Percentiles rank a stretch among this genome's conserved stretches.
phyloP scores from a whole-genome alignment of 2,888 invertebrate species.

The Thereva nobilitata region DNA sequence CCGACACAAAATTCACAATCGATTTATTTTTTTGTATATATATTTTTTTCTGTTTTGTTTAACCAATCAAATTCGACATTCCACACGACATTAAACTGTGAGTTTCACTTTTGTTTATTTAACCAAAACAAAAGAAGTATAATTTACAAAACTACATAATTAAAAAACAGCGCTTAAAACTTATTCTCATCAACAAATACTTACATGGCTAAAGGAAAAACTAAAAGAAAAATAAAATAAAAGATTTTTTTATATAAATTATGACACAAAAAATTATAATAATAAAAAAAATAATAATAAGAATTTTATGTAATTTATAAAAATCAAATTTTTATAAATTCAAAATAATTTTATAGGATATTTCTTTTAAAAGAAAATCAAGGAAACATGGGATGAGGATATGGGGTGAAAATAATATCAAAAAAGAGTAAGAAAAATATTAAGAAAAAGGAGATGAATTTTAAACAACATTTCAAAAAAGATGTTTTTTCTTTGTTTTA shows the following conservation, averaged over 20 bases:
- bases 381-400: too few species aligned
- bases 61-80: too few species aligned
- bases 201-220: conserved; percentile 16
- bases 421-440: conserved; percentile 6
- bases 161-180: conserved; percentile 2
- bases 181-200: conserved; percentile 22
- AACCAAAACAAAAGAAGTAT: conserved; percentile 16
- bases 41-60: too few species aligned
- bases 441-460: conserved; percentile 20
- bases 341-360: conserved; percentile 13
- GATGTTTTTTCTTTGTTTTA: conserved; percentile 35
- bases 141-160: conserved; percentile 18
- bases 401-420: background rate
- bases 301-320: background rate
- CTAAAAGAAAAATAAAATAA: conserved; percentile 11
- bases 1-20: too few species aligned
- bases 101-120: background rate
- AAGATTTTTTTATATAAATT: conserved; percentile 6
- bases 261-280: background rate
- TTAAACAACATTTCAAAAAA: conserved; percentile 18
- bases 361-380: background rate
- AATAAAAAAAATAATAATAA: conserved; percentile 20
- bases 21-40: too few species aligned
- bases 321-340: background rate
- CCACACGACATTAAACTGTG: too few species aligned